These are phyloP conservation scores for Chymomyza costata DNA, from an alignment of 1,140 invertebrate genomes.

Conservation along the genomic window DNA sequence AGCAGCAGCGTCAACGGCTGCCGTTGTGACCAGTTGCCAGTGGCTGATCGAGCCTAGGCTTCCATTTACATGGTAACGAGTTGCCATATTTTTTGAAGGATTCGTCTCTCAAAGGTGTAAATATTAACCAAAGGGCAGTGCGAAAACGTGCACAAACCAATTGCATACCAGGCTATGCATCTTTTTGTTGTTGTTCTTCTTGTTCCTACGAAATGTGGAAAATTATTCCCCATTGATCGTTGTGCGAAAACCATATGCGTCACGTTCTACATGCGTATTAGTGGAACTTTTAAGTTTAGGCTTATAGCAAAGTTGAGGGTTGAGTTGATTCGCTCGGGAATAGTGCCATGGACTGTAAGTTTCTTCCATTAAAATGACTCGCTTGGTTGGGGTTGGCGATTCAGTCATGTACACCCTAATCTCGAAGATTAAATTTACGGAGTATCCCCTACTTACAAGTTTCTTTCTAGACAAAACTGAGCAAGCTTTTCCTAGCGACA, in stretches of 20 bases:
- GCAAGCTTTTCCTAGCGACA: no score
- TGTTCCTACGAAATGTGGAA: no score
- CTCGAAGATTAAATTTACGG: neutral
- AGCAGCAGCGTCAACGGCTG: conserved; percentile 15
- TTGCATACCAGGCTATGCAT: neutral
- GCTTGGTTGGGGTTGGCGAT: neutral
- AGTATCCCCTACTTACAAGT: neutral
- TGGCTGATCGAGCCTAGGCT: neutral
- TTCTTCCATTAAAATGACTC: neutral
- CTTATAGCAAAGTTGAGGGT: neutral
- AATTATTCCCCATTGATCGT: neutral
- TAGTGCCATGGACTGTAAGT: neutral
- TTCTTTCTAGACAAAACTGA: no score
- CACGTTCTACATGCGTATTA: neutral
- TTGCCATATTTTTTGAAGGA: conserved; percentile 64
- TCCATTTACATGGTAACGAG: conserved; percentile 59
- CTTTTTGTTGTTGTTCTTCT: neutral
- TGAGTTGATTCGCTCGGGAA: neutral
- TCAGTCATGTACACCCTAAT: neutral
- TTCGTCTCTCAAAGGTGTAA: conserved; percentile 62
- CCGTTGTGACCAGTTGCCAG: conserved; percentile 11
- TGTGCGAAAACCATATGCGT: neutral
- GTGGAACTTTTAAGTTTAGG: neutral
- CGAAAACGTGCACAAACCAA: conserved; percentile 39
- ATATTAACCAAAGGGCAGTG: conserved; percentile 66